phyloP scores from a whole-genome alignment of 2,113 vertebrate genomes.

The Perognathus longimembris region DNA sequence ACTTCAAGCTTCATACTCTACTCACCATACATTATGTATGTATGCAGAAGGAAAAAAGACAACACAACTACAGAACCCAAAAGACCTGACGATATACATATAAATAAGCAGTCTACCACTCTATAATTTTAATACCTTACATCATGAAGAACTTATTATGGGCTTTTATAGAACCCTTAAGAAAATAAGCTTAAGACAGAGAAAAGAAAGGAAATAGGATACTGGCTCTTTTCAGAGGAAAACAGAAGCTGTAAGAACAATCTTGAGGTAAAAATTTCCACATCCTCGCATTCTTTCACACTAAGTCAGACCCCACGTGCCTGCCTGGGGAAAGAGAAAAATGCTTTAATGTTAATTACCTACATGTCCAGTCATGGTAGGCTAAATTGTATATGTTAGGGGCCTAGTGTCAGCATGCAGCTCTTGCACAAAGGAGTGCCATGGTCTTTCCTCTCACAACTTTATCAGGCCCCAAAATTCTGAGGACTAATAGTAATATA shows the following conservation, averaged over 20 bases:
- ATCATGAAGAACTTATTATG: background rate
- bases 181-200: background rate
- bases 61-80: background rate
- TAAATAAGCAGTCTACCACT: background rate
- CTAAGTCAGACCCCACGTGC: slow-evolving; percentile 42
- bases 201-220: background rate
- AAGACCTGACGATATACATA: background rate
- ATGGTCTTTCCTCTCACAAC: background rate
- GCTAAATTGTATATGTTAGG: slow-evolving; percentile 44
- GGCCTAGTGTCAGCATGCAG: background rate
- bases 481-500: slow-evolving; percentile 34
- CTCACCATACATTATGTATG: background rate
- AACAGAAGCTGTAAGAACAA: background rate
- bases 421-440: slow-evolving; percentile 41
- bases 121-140: background rate
- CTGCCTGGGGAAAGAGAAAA: slow-evolving; percentile 45
- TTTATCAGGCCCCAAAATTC: slow-evolving; percentile 30
- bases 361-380: slow-evolving; percentile 61
- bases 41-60: background rate
- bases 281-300: slow-evolving; percentile 58
- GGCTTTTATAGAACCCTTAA: background rate
- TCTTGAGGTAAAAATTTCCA: background rate
- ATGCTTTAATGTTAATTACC: slow-evolving; percentile 65
- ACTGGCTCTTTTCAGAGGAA: background rate
- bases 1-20: background rate